phyloP scores from a whole-genome alignment of 2,113 vertebrate genomes.

The Axis porcinus region DNA sequence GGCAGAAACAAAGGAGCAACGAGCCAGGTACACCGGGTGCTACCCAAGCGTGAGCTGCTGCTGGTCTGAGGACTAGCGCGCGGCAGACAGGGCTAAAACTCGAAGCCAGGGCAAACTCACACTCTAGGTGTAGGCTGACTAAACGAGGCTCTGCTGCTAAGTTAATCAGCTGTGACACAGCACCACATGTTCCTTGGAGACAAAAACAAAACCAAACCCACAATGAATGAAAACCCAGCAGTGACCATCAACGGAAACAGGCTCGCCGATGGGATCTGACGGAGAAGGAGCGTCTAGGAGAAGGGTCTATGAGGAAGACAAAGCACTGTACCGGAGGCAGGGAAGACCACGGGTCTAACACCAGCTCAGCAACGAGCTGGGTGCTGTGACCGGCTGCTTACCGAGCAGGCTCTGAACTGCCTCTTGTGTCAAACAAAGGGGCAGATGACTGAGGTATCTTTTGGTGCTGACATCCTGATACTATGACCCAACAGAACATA shows the following conservation, averaged over 20 bases:
- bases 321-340: fast-evolving
- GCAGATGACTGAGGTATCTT: background rate
- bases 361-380: background rate
- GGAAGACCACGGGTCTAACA: background rate
- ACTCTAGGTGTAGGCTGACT: fast-evolving
- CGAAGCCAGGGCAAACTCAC: background rate
- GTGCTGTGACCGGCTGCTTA: background rate
- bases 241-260: background rate
- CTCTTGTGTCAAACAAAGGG: background rate
- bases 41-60: background rate
- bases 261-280: fast-evolving
- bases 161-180: background rate
- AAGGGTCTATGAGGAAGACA: fast-evolving
- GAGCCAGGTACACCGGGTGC: background rate
- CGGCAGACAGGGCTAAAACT: background rate
- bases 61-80: background rate
- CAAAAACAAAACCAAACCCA: background rate
- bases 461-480: background rate
- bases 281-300: background rate
- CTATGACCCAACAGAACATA: background rate
- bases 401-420: too few species aligned
- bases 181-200: background rate
- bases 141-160: background rate
- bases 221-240: background rate
- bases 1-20: background rate